These are phyloP conservation scores for Sesamia nonagrioides DNA, from an alignment of 1,140 invertebrate species.

Conservation along the genomic window DNA sequence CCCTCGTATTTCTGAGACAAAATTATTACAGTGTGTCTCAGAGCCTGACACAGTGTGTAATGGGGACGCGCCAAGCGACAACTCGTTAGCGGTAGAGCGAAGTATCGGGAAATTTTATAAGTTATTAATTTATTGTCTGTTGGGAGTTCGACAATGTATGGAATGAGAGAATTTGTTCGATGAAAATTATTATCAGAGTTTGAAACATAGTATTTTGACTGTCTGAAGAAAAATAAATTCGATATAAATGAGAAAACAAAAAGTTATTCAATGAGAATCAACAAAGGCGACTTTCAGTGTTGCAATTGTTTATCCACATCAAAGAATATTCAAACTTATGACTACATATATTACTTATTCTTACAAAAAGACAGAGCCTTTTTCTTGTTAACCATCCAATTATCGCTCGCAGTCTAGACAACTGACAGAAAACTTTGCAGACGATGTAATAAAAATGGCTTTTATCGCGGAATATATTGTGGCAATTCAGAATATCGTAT, in stretches of 20 bases:
- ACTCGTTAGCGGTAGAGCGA: constrained; percentile 43
- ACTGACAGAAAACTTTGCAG: constrained; percentile 31
- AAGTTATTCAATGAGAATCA: constrained; percentile 13
- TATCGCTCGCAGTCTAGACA: constrained; percentile 42
- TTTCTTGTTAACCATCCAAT: constrained; percentile 43
- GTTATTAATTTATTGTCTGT: constrained; percentile 47
- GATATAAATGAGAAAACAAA: constrained; percentile 17
- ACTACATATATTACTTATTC: constrained; percentile 20
- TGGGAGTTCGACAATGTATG: constrained; percentile 40
- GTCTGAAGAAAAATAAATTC: constrained; percentile 29
- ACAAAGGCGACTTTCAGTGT: constrained; percentile 1
- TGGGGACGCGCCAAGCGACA: constrained; percentile 28
- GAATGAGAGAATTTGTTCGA: constrained; percentile 35
- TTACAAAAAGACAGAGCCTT: constrained; percentile 8
- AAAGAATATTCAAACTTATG: constrained; percentile 35
- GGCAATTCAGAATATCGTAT: not conserved
- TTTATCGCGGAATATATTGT: constrained; percentile 24
- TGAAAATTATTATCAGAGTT: constrained; percentile 18
- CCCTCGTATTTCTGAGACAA: constrained; percentile 13
- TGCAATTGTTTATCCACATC: constrained; percentile 26
- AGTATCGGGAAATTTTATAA: constrained; percentile 47
- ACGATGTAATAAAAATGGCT: constrained; percentile 33
- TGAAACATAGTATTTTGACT: constrained; percentile 17
- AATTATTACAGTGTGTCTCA: constrained; percentile 27
- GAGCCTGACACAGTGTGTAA: constrained; percentile 35